A percentile compares a stretch with the other conserved stretches of the same genome.
Conservation (phyloP, 2,113 vertebrate species). For the Anoplopoma fimbria region DNA sequence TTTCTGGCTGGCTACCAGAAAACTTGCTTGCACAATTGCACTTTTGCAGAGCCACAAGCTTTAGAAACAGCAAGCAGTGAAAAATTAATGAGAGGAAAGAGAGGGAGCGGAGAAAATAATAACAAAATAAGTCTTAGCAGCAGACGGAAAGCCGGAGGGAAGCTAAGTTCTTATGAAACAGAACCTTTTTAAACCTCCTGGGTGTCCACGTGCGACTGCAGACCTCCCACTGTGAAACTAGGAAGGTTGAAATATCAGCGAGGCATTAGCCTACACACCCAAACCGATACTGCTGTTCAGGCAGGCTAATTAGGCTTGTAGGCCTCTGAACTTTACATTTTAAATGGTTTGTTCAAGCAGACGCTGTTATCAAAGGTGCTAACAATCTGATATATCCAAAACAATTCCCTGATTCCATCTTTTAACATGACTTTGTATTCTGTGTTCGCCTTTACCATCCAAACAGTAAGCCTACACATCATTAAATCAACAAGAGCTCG, state of each 20-base stretch:
- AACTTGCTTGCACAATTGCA: conserved; percentile 38
- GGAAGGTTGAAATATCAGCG: conserved; percentile 48
- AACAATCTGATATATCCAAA: conserved; percentile 1
- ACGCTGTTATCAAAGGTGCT: background rate
- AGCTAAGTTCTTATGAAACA: conserved; percentile 53
- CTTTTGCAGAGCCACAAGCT: conserved; percentile 24
- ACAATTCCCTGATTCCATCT: background rate
- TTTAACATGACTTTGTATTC: background rate
- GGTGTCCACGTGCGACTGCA: conserved; percentile 40
- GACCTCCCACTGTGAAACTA: conserved; percentile 43
- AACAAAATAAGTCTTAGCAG: conserved; percentile 63
- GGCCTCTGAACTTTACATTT: conserved; percentile 49
- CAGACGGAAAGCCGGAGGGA: conserved; percentile 55
- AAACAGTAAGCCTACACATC: background rate
- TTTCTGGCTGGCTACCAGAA: conserved; percentile 10
- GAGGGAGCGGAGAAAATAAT: conserved; percentile 38
- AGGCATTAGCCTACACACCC: conserved; percentile 26
- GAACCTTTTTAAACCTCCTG: conserved; percentile 54
- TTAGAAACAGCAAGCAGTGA: conserved; percentile 55
- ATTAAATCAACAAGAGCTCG: background rate
- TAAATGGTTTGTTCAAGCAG: conserved; percentile 13
- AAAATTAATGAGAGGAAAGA: conserved; percentile 68
- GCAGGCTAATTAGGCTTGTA: conserved; percentile 37
- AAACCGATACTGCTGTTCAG: conserved; percentile 41
- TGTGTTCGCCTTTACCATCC: background rate